Conservation (phyloP, 2,888 invertebrate genomes). For the Clivina fossor region DNA sequence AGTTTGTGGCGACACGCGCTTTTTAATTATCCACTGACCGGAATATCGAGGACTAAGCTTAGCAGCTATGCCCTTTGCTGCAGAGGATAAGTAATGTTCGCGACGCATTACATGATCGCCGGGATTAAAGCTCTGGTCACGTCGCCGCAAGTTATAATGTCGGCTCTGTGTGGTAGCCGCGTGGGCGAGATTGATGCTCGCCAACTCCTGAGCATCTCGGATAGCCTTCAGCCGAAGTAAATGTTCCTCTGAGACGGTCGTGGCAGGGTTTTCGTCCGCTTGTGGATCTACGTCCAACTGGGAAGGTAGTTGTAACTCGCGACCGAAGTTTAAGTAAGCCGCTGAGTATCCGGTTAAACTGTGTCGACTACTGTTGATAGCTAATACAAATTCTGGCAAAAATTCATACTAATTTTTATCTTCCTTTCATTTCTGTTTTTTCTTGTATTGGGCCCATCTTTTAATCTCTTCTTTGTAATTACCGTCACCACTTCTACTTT, state of each 20-base stretch:
- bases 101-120: conserved; percentile 1
- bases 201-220: conserved; percentile 7
- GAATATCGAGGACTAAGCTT: too few relatives aligned
- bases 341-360: conserved; percentile 42
- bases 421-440: too few relatives aligned
- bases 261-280: not conserved
- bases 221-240: not conserved
- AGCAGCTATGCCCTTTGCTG: conserved; percentile 7
- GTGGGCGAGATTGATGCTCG: not conserved
- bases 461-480: too few relatives aligned
- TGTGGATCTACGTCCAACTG: not conserved
- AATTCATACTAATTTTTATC: too few relatives aligned
- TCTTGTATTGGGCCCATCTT: too few relatives aligned
- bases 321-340: conserved; percentile 37
- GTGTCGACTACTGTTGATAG: too few relatives aligned
- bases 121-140: not conserved
- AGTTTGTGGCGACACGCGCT: too few relatives aligned
- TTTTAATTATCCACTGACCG: too few relatives aligned
- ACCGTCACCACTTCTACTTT: too few relatives aligned
- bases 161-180: conserved; percentile 10
- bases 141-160: conserved; percentile 7
- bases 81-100: not conserved
- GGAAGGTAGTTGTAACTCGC: conserved; percentile 2
- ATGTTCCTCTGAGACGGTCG: not conserved
- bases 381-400: too few relatives aligned